Percentiles rank a stretch among this genome's conserved stretches.
Conservation (phyloP, 2,797 vertebrate species). For the Amblyopsis hoosieri region DNA sequence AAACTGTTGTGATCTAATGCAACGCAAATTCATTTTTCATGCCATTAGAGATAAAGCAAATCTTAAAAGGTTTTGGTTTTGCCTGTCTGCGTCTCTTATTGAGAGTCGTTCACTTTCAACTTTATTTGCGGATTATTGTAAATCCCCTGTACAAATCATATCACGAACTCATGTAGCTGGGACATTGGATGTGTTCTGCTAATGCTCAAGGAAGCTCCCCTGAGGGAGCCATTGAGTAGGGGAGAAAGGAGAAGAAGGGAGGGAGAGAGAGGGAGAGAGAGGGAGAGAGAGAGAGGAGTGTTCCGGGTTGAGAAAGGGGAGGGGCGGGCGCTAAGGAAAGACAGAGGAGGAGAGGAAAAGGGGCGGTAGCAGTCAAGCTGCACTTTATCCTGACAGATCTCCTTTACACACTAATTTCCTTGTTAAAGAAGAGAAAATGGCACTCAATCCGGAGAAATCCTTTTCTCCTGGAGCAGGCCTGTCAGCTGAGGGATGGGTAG, state of each 20-base stretch:
- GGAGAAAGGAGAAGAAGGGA: slow-evolving; percentile 40
- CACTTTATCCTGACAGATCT: slow-evolving; percentile 84
- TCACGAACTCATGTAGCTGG: slow-evolving; percentile 75
- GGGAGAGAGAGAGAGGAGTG: slow-evolving; percentile 40
- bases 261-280: slow-evolving; percentile 39
- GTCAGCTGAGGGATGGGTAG: slow-evolving; percentile 69
- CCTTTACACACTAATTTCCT: slow-evolving; percentile 80
- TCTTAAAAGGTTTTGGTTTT: slow-evolving; percentile 77
- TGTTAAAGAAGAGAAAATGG: slow-evolving; percentile 81
- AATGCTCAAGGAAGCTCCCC: slow-evolving; percentile 75
- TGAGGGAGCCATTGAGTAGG: slow-evolving; percentile 70
- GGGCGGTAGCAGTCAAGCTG: slow-evolving; percentile 67
- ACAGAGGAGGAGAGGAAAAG: slow-evolving; percentile 69
- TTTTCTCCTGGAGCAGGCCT: slow-evolving; percentile 75
- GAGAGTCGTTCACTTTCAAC: slow-evolving; percentile 76
- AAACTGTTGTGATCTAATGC: slow-evolving; percentile 72
- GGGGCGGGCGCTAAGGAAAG: slow-evolving; percentile 26
- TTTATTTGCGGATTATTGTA: slow-evolving; percentile 76
- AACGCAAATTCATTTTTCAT: slow-evolving; percentile 76
- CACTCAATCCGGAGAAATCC: slow-evolving; percentile 68
- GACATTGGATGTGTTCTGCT: slow-evolving; percentile 71
- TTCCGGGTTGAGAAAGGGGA: slow-evolving; percentile 24
- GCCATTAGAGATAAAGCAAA: slow-evolving; percentile 76
- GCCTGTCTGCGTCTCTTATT: slow-evolving; percentile 74
- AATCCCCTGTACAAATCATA: slow-evolving; percentile 84